Evolutionary conservation across 2,113 vertebrate genomes (phyloP).

Genomic region (Lophochroa leadbeateri): DNA sequence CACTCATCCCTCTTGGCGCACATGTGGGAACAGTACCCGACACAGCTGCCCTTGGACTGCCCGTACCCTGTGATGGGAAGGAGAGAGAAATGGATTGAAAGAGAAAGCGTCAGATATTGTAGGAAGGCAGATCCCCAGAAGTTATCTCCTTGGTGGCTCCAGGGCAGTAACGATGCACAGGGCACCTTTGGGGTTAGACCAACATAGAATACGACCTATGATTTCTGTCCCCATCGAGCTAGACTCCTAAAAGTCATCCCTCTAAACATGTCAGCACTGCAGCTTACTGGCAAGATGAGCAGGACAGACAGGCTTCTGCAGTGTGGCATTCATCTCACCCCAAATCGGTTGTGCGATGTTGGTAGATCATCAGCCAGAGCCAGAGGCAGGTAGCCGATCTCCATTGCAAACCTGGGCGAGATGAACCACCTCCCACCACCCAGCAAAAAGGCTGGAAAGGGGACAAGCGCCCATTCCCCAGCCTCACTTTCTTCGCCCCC

Average conservation of each 20-base stretch:
- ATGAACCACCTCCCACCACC: not conserved
- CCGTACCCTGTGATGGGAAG: not conserved
- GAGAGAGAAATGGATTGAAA: not conserved
- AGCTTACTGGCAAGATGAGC: not conserved
- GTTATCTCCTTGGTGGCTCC: not conserved
- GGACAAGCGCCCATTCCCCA: accelerated
- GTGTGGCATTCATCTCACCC: not conserved
- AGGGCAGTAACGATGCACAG: not conserved
- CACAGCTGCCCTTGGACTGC: not conserved
- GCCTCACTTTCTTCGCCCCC: accelerated
- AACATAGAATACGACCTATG: accelerated
- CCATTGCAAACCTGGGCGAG: not conserved
- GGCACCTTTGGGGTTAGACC: not conserved
- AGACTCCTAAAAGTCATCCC: not conserved
- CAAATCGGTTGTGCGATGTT: accelerated
- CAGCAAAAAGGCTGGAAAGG: not conserved
- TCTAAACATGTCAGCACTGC: accelerated
- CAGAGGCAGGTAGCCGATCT: no score
- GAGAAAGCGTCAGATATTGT: accelerated
- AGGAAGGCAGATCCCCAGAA: not conserved
- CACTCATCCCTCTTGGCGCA: constrained; percentile 14
- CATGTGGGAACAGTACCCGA: not conserved
- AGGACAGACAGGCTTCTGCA: not conserved
- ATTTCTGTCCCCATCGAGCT: not conserved
- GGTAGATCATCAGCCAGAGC: not conserved